Conservation (phyloP, 1,140 invertebrate species). For the Microplitis demolitor region DNA sequence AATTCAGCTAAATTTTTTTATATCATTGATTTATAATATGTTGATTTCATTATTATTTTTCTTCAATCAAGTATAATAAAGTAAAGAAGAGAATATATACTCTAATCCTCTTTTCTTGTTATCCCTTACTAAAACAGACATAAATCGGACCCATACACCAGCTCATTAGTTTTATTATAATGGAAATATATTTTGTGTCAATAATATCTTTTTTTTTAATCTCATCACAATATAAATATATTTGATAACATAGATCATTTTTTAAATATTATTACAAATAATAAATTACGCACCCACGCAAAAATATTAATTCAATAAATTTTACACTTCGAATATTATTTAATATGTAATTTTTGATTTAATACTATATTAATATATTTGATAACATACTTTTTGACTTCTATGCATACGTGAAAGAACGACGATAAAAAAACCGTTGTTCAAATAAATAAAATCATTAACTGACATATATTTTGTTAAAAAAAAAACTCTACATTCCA, state of each 20-base stretch:
- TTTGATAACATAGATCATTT: neutral
- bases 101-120: neutral
- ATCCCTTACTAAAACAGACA: neutral
- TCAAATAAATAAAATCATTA: neutral
- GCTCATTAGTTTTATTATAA: constrained; percentile 50
- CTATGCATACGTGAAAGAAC: neutral
- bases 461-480: neutral
- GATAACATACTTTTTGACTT: neutral
- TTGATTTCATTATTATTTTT: too few species aligned
- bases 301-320: too few species aligned
- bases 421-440: neutral
- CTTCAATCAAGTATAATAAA: too few species aligned
- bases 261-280: neutral
- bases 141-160: constrained; percentile 59
- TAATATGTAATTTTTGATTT: neutral
- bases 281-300: too few species aligned
- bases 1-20: too few species aligned
- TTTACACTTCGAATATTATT: neutral
- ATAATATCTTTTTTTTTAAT: neutral
- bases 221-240: constrained; percentile 3
- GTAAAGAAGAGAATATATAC: too few species aligned
- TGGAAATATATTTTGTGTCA: constrained; percentile 29
- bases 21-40: too few species aligned
- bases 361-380: neutral
- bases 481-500: constrained; percentile 15